Base-by-base conservation (phyloP, 53 echinoderm and acorn worm genomes). In the Actinopyga echinites region DNA sequence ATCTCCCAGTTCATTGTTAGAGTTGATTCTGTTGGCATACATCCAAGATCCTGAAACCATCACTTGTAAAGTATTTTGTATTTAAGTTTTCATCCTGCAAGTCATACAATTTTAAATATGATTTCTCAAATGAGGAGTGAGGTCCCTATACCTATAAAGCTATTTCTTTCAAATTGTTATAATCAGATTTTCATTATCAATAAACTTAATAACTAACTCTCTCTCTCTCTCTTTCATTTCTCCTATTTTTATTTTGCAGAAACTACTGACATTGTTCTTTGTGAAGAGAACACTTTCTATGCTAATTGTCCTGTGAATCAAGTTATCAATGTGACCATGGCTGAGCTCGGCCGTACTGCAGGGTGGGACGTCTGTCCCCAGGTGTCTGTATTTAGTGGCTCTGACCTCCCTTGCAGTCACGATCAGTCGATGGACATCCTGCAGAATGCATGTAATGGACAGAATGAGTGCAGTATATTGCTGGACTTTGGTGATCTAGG, bases 341-440 rank as follows among this genome's bases (percentile, higher is more conserved):
- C 79, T 36, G 79, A 83, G 30, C 91, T 91, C 85, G 94, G 94
- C n/a, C 94, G 94, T 24, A 90, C 82, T 33, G 33, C 86, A 7
- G 86, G 86, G 43, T 86, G 89, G 89, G 58, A 81, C 28, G 89
- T 86, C 35, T 91, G 91, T 37, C 89, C 93, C 22, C 89, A 91
- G 44, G 68, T 84, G 69, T 65, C 79, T 30, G 57, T 80, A 0
- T 86, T 89, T 45, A 35, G 83, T 6, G 31, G 79, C 23, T 40
- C 77, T 4, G 83, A 43, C 33, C 82, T 80, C 33, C 93, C 89
- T 44, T 92, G 93, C 65, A 34, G 89, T 6, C 65, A 82, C 8
- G 33, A 61, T 67, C 83, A 79, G 42, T 64, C 92, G 0, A 28
- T 83, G 13, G 58, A 32, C 22, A 80, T 83, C 20, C 28, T 79